phyloP scores from a whole-genome alignment of 2,113 vertebrate species.

The Cheirogaleus medius region DNA sequence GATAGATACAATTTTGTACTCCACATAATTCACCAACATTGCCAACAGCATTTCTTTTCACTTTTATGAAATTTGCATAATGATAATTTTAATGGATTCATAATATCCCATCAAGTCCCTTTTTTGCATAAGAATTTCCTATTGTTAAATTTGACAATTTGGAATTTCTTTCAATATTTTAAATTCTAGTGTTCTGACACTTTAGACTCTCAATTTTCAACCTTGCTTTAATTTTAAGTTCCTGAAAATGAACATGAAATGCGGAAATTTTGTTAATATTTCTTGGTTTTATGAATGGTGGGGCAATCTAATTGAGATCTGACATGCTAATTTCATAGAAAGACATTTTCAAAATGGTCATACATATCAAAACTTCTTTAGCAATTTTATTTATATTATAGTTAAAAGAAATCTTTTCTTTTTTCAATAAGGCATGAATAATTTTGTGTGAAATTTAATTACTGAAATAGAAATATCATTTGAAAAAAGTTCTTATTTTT shows the following conservation, averaged over 20 bases:
- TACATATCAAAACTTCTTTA: not conserved
- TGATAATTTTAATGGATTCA: not conserved
- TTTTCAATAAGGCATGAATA: not conserved
- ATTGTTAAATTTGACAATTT: not conserved
- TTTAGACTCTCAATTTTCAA: not conserved
- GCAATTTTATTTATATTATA: not conserved
- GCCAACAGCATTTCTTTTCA: not conserved
- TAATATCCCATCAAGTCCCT: not conserved
- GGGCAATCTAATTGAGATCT: not conserved
- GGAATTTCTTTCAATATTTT: not conserved
- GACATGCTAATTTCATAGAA: not conserved
- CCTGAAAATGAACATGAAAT: not conserved
- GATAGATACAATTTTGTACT: not conserved
- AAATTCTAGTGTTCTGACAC: not conserved
- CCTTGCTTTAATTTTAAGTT: not conserved
- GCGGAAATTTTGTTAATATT: not conserved
- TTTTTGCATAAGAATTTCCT: not conserved
- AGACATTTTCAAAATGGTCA: not conserved
- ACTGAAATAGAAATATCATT: not conserved
- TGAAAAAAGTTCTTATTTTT: not conserved
- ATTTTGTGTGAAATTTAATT: not conserved
- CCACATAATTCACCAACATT: not conserved
- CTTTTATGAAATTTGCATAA: not conserved
- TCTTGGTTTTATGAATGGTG: not conserved
- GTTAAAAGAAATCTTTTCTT: not conserved